Conservation (phyloP, 2,888 invertebrate species). For the Craniophora ligustri region DNA sequence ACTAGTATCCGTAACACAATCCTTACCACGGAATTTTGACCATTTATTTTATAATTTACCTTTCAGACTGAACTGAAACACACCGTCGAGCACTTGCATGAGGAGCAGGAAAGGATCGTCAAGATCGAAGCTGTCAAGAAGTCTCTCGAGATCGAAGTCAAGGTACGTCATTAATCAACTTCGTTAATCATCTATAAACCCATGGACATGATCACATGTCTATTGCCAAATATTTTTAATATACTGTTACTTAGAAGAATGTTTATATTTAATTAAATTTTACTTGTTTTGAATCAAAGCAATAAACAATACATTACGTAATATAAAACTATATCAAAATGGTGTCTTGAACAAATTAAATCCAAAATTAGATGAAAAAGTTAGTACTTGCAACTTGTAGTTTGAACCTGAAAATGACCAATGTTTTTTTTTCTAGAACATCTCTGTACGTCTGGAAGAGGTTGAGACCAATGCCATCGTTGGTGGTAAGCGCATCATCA, state of each 20-base stretch:
- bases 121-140: conserved; percentile 99
- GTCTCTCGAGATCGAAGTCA: conserved; percentile 98
- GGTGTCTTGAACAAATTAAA: too few species aligned
- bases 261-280: too few species aligned
- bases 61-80: conserved; percentile 96
- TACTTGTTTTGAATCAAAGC: too few species aligned
- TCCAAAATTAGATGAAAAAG: too few species aligned
- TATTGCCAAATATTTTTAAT: too few species aligned
- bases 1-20: too few species aligned
- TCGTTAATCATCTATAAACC: too few species aligned
- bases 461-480: conserved; percentile 99
- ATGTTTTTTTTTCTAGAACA: conserved; percentile 86
- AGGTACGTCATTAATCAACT: conserved; percentile 83
- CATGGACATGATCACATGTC: too few species aligned
- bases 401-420: not conserved
- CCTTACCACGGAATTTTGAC: not conserved
- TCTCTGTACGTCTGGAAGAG: conserved; percentile 97
- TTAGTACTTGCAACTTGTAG: too few species aligned
- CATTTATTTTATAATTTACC: not conserved
- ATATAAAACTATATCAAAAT: too few species aligned
- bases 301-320: too few species aligned
- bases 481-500: conserved; percentile 98
- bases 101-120: conserved; percentile 98
- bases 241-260: too few species aligned
- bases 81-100: conserved; percentile 97